Conservation (phyloP, 2,888 invertebrate species). For the Pseudococcus viburni region DNA sequence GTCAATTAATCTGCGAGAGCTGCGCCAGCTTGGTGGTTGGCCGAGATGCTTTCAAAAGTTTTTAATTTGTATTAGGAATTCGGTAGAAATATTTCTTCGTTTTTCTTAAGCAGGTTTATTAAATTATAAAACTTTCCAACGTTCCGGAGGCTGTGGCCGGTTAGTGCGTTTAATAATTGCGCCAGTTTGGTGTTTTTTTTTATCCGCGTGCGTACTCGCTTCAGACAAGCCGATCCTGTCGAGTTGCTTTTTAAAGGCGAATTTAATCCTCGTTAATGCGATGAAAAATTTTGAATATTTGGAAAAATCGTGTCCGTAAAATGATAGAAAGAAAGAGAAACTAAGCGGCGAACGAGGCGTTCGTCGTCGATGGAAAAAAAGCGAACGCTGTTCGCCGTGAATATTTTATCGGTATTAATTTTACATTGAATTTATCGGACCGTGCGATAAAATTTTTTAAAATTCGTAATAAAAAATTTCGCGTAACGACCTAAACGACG, state of each 20-base stretch:
- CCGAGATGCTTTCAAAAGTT: conserved; percentile 6
- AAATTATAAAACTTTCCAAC: conserved; percentile 17
- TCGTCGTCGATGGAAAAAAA: too few relatives aligned
- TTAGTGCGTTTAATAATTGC: not conserved
- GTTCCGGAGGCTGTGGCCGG: not conserved
- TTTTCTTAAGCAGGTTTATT: conserved; percentile 5
- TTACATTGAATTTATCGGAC: not conserved
- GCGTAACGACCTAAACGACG: not conserved
- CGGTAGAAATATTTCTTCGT: conserved; percentile 9
- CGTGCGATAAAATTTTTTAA: not conserved
- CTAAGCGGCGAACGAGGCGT: too few relatives aligned
- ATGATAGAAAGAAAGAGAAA: too few relatives aligned
- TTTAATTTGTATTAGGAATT: conserved; percentile 31
- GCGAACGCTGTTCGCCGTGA: not conserved
- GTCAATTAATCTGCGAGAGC: conserved; percentile 10
- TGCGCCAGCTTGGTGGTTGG: not conserved
- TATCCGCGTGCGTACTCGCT: not conserved
- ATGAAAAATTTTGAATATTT: conserved; percentile 9
- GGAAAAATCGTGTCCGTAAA: too few relatives aligned
- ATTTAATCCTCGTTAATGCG: conserved; percentile 15
- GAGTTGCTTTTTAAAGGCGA: not conserved
- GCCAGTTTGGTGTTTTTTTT: not conserved
- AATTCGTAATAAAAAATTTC: not conserved
- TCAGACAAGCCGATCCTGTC: not conserved
- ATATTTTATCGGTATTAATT: not conserved